phyloP scores from a whole-genome alignment of 1,140 invertebrate species.

The Drosophila baimaii region DNA sequence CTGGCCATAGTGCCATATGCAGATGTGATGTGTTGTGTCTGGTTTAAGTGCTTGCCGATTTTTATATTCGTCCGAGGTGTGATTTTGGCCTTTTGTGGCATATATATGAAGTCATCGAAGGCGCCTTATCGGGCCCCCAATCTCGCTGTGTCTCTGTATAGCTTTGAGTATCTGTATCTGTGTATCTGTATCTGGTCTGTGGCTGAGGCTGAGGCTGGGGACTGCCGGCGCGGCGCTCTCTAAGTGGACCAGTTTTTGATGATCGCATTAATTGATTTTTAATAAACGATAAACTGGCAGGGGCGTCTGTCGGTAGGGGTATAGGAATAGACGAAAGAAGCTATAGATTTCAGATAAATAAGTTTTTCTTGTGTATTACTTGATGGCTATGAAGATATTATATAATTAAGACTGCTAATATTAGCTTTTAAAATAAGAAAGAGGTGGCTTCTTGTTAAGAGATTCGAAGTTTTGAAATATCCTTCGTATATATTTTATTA shows the following conservation, averaged over 20 bases:
- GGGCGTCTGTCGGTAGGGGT: slow-evolving; percentile 1
- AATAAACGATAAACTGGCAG: slow-evolving; percentile 56
- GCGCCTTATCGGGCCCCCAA: slow-evolving; percentile 41
- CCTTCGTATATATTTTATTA: too few relatives aligned
- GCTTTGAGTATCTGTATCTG: slow-evolving; percentile 5
- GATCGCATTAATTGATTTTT: slow-evolving; percentile 69
- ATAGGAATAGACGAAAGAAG: background rate
- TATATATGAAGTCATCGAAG: slow-evolving; percentile 75
- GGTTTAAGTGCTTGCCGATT: slow-evolving; percentile 70
- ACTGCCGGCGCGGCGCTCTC: slow-evolving; percentile 39
- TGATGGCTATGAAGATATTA: background rate
- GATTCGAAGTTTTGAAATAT: too few relatives aligned
- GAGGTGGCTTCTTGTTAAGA: too few relatives aligned
- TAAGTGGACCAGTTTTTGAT: slow-evolving; percentile 77
- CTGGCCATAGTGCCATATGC: slow-evolving; percentile 57
- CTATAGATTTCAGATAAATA: background rate
- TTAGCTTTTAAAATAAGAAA: too few relatives aligned
- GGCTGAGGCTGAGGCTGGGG: slow-evolving; percentile 29
- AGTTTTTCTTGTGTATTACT: background rate
- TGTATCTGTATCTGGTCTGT: slow-evolving; percentile 16
- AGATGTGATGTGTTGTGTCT: slow-evolving; percentile 50
- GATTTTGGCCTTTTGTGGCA: slow-evolving; percentile 65
- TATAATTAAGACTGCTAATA: too few relatives aligned
- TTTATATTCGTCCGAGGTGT: slow-evolving; percentile 77
- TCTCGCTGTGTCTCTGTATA: slow-evolving; percentile 26